Conservation (phyloP, 2,888 invertebrate species). For the Mimachlamys varia region DNA sequence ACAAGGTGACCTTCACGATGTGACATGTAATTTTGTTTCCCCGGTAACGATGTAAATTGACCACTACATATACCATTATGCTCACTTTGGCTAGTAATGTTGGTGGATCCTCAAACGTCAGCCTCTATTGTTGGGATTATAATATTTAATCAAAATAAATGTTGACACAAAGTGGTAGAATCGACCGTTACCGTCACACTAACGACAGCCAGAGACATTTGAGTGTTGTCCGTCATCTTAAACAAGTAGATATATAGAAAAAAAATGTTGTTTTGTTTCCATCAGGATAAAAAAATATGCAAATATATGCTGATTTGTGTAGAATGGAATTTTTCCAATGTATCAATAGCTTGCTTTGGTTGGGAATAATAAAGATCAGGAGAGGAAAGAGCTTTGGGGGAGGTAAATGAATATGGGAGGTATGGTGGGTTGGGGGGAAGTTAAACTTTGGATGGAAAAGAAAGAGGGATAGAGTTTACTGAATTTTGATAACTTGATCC, state of each 20-base stretch:
- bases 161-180: constrained; percentile 3
- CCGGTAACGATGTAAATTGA: not conserved
- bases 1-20: not conserved
- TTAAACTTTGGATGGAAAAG: too few species aligned
- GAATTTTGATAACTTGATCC: too few species aligned
- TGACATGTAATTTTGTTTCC: not conserved
- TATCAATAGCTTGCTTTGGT: not conserved
- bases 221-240: not conserved
- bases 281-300: not conserved
- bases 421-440: too few species aligned
- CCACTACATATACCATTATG: not conserved
- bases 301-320: not conserved
- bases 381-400: not conserved
- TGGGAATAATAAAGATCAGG: not conserved
- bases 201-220: not conserved
- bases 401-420: too few species aligned
- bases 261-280: not conserved
- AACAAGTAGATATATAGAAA: not conserved
- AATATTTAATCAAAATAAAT: not conserved
- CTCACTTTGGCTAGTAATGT: not conserved
- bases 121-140: not conserved
- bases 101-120: not conserved
- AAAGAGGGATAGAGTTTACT: too few species aligned
- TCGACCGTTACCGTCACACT: not conserved
- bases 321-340: not conserved